Conservation (phyloP, 2,113 vertebrate species). For the Oceanites oceanicus region DNA sequence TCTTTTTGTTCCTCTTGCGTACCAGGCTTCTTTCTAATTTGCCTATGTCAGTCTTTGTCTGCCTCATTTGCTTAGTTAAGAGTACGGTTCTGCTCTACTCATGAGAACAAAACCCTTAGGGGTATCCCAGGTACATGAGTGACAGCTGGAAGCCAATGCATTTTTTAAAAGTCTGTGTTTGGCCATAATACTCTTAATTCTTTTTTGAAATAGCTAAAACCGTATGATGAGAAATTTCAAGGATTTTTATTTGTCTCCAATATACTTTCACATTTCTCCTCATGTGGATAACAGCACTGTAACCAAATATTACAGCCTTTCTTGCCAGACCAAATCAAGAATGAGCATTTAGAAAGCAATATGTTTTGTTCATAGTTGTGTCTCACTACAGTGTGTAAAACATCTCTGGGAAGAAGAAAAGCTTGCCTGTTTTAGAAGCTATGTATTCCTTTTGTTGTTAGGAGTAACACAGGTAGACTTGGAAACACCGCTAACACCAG, state of each 20-base stretch:
- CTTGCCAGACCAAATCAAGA: neutral
- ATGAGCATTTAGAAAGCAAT: neutral
- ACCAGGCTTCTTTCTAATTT: slow-evolving; percentile 24
- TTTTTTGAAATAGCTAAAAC: neutral
- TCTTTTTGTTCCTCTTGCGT: slow-evolving; percentile 1
- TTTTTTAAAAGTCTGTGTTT: neutral
- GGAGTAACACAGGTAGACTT: neutral
- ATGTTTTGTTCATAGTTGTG: neutral
- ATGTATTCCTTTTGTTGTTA: neutral
- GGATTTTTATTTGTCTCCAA: neutral
- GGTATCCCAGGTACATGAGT: neutral
- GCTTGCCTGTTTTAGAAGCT: neutral
- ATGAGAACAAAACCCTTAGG: slow-evolving; percentile 1
- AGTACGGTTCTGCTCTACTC: neutral
- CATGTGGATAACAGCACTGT: neutral
- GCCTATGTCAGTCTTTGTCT: slow-evolving; percentile 32
- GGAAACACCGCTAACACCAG: neutral
- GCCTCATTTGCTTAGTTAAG: slow-evolving; percentile 48
- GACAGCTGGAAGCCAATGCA: neutral
- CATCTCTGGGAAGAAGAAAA: neutral
- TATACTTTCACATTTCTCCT: neutral
- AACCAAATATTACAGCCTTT: neutral
- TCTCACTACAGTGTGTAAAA: neutral
- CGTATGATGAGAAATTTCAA: neutral
- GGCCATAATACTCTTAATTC: neutral